Conservation (phyloP, 2,797 vertebrate genomes). For the Acanthornis magna region DNA sequence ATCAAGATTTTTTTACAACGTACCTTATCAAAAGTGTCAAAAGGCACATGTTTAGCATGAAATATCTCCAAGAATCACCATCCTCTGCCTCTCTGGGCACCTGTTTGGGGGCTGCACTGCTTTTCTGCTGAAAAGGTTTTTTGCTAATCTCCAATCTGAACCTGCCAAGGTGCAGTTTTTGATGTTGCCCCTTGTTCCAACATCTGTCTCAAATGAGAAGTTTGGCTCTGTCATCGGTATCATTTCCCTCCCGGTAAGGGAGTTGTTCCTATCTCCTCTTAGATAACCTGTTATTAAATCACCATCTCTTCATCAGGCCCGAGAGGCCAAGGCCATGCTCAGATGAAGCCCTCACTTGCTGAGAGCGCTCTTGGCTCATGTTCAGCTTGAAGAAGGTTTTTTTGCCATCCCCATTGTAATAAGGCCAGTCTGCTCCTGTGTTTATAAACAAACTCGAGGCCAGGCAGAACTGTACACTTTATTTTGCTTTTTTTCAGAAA, state of each 20-base stretch:
- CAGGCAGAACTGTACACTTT: constrained; percentile 13
- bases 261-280: background rate
- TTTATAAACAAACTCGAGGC: constrained; percentile 14
- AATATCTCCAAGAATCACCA: background rate
- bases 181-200: background rate
- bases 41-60: background rate
- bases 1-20: background rate
- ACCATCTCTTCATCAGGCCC: background rate
- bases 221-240: background rate
- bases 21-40: background rate
- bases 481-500: constrained; percentile 3
- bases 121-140: background rate
- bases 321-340: background rate
- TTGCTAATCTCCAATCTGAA: rapidly evolving
- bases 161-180: background rate
- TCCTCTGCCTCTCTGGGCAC: background rate
- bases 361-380: background rate
- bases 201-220: background rate
- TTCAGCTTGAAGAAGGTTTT: background rate
- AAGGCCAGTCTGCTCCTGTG: background rate
- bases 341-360: background rate
- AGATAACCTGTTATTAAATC: background rate
- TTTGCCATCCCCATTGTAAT: background rate
- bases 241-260: background rate
- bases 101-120: background rate